Evolutionary conservation across 2,797 vertebrate genomes (phyloP).

Genomic region (Cichlasoma orientale): DNA sequence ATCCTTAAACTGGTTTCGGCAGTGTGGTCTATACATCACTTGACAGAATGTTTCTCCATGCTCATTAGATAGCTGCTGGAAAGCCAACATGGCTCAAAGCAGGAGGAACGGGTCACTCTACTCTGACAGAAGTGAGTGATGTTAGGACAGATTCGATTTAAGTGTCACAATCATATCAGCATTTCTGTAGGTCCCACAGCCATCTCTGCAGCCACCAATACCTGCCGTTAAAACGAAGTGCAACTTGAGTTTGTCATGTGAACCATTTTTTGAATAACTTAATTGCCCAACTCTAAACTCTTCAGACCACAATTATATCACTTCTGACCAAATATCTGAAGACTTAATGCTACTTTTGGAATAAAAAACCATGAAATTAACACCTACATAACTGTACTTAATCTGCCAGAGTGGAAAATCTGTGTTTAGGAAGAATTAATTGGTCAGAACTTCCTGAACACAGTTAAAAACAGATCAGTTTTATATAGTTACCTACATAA

Average conservation of each 20-base stretch:
- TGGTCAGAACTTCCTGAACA: background rate
- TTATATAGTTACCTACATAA: background rate
- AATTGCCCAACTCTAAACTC: background rate
- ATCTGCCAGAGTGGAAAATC: background rate
- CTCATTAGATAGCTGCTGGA: background rate
- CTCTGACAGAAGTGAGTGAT: background rate
- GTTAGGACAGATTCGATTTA: background rate
- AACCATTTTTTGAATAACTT: background rate
- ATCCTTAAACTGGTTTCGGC: background rate
- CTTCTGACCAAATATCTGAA: background rate
- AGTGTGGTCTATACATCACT: background rate
- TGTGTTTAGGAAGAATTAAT: background rate
- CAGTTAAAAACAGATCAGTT: background rate
- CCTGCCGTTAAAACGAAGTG: background rate
- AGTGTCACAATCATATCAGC: fast-evolving
- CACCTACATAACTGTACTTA: background rate
- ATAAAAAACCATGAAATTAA: background rate
- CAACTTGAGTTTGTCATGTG: too few species aligned
- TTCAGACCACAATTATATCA: too few species aligned
- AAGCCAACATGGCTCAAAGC: background rate
- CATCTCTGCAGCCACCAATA: background rate
- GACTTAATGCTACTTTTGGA: background rate
- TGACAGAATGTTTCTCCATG: background rate
- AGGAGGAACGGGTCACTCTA: background rate
- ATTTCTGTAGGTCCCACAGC: background rate